Conservation (phyloP, 2,113 vertebrate genomes). For the Raja brachyura region DNA sequence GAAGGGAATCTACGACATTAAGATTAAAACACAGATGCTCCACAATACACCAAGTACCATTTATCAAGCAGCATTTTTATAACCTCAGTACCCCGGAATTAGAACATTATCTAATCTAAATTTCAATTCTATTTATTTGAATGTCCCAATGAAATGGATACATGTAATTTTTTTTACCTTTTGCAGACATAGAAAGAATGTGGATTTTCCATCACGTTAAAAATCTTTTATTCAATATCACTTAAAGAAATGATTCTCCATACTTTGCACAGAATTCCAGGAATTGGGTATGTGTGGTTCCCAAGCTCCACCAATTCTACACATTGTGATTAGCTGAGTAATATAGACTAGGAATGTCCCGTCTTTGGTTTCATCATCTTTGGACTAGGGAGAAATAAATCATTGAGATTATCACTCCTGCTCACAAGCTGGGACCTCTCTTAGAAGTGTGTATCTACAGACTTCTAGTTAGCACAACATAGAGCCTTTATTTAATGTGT, state of each 20-base stretch:
- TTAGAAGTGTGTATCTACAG: background rate
- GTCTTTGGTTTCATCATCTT: background rate
- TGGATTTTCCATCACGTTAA: background rate
- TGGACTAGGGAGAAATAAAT: background rate
- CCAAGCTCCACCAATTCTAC: background rate
- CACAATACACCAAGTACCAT: background rate
- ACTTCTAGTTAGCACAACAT: background rate
- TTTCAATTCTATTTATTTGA: background rate
- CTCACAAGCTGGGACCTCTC: background rate
- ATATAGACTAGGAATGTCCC: background rate
- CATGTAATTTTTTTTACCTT: background rate
- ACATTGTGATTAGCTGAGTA: background rate
- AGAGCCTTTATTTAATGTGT: background rate
- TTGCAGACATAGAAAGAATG: background rate
- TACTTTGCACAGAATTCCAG: background rate
- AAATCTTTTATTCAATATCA: background rate
- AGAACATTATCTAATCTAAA: background rate
- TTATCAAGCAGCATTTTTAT: background rate
- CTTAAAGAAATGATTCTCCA: background rate
- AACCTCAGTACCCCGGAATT: background rate
- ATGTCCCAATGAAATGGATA: background rate
- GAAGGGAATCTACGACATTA: constrained; percentile 2
- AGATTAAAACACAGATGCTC: background rate
- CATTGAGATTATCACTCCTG: background rate
- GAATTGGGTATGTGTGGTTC: background rate